A percentile compares a stretch with the other conserved stretches of the same genome.
These are phyloP conservation scores for Urocyon cinereoargenteus DNA, from an alignment of 2,797 vertebrate genomes.

Conservation along the genomic window DNA sequence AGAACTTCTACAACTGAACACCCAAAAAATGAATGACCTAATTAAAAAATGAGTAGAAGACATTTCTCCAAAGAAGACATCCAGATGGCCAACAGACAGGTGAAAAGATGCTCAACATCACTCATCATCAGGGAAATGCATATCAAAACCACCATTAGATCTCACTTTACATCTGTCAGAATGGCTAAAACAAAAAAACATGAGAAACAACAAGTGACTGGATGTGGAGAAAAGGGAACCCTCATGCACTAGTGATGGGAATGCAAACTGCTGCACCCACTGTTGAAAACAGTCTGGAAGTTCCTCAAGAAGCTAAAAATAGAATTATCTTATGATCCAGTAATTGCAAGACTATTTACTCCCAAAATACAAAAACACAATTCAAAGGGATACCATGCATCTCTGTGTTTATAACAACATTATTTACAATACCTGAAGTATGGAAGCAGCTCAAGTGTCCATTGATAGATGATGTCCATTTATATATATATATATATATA, in stretches of 20 bases:
- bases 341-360: neutral
- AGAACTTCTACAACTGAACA: neutral
- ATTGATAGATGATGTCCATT: neutral
- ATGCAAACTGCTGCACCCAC: neutral
- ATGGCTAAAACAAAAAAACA: neutral
- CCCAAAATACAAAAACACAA: neutral
- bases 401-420: neutral
- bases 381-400: neutral
- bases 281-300: neutral
- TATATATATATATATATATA: neutral
- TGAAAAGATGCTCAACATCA: neutral
- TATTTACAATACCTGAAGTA: neutral
- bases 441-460: neutral
- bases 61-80: neutral
- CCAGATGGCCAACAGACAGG: neutral
- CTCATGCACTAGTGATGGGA: neutral
- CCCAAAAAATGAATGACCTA: neutral
- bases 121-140: neutral
- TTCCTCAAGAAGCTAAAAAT: neutral
- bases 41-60: neutral
- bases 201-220: neutral
- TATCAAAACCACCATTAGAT: neutral
- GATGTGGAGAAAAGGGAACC: neutral
- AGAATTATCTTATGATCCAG: neutral
- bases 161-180: neutral